Evolutionary conservation across 2,113 vertebrate genomes (phyloP).

Genomic region (Rhinoderma darwinii): DNA sequence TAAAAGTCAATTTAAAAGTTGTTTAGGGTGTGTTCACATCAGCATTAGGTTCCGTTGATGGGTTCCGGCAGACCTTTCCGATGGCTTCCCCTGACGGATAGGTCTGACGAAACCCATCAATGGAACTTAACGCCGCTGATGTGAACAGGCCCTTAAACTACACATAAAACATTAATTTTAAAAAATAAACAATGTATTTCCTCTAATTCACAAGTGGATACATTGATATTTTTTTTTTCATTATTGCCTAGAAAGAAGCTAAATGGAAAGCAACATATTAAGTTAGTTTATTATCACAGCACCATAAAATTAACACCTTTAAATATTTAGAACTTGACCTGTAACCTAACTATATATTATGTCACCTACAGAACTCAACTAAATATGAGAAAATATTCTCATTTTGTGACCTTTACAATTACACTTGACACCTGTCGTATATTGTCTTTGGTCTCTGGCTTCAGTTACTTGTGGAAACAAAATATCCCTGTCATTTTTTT

Average conservation of each 20-base stretch:
- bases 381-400: not conserved
- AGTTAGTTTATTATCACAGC: not conserved
- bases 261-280: not conserved
- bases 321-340: constrained; percentile 19
- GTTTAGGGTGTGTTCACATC: too few species aligned
- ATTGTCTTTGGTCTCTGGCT: constrained; percentile 16
- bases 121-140: too few species aligned
- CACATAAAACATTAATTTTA: too few species aligned
- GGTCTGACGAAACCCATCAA: too few species aligned
- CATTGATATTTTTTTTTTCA: not conserved
- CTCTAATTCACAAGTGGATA: not conserved
- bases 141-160: too few species aligned
- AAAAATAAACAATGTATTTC: too few species aligned
- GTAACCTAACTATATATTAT: not conserved
- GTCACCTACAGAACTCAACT: not conserved
- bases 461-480: constrained; percentile 25
- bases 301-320: constrained; percentile 10
- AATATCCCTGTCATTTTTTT: not conserved
- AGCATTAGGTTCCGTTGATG: too few species aligned
- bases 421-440: not conserved
- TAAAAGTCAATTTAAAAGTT: too few species aligned
- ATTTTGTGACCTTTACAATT: constrained; percentile 10
- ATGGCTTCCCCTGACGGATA: too few species aligned
- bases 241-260: not conserved
- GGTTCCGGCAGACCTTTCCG: too few species aligned